Evolutionary conservation across 2,888 invertebrate genomes (phyloP).

Genomic region (Podabrus alpinus): DNA sequence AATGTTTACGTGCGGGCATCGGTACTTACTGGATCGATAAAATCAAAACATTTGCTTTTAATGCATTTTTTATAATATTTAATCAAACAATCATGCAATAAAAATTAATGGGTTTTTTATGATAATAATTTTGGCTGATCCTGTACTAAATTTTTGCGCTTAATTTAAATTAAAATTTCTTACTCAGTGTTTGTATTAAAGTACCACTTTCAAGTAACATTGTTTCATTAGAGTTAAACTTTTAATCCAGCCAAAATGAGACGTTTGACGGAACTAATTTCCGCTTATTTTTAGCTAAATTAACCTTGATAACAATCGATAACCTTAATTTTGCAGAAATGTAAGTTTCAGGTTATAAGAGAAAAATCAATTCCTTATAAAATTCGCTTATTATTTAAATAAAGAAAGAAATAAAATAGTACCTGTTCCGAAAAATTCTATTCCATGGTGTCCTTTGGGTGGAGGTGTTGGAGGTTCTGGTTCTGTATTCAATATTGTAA

Average conservation of each 20-base stretch:
- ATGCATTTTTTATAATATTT: neutral
- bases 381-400: neutral
- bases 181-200: neutral
- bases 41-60: neutral
- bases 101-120: neutral
- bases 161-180: neutral
- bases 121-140: neutral
- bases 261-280: constrained; percentile 1
- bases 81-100: neutral
- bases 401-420: constrained; percentile 47
- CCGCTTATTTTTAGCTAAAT: neutral
- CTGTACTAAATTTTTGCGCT: neutral
- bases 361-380: neutral
- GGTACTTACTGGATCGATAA: neutral
- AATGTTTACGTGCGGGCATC: neutral
- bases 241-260: neutral
- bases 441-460: constrained; percentile 63
- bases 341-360: neutral
- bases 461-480: constrained; percentile 67
- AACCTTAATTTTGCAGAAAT: neutral
- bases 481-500: constrained; percentile 58
- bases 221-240: neutral
- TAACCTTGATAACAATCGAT: constrained; percentile 2
- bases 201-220: neutral
- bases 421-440: constrained; percentile 63